Evolutionary conservation across 1,140 invertebrate genomes (phyloP), one percentile per base, ranked within the genome.

Genomic region (Geopemphigus sp.): DNA sequence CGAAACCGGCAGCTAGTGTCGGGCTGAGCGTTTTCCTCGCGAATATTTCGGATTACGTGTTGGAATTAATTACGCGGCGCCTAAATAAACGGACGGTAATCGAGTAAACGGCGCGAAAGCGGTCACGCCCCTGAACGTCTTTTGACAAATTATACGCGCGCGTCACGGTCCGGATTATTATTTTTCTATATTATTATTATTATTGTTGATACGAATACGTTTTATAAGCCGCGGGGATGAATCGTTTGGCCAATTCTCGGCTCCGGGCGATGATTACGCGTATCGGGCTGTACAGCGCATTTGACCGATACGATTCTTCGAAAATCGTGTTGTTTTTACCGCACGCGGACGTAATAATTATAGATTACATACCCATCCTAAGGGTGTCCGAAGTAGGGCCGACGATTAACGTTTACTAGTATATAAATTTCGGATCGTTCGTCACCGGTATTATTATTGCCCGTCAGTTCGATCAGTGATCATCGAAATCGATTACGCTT

Each of bases 351-450:
- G 47, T 70, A 4, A 22, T 22, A 72, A 72, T 72, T 53, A 72
- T n/a, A 72, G 5, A 29, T 72, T 72, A 72, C 68, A 24, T 32
- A 8, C 47, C 24, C 47, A 72, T 54, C 68, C 68, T 54, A 72
- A 72, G 68, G 68, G 68, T 72, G 68, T 32, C 54, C 53, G 22
- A 26, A 76, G 73, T 76, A 76, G 73, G 73, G 73, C 17, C 29
- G 50, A 73, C 32, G 5, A 24, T 15, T 32, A 19, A 24, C 3
- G 24, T 63, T 59, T 59, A 3, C 11, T 45, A 26, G 39, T 47
- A 78, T 78, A 78, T 78, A 78, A 78, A 78, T 78, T 78, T 61
- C 56, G 15, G 32, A 26, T 26, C 8, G 29, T 19, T 50, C n/a
- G 45, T 47, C n/a, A n/a, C 6, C 11, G 19, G 15, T 17, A 50